Evolutionary conservation across 2,888 invertebrate species (phyloP), one percentile per base, ranked within the genome.

Genomic region (Achlya flavicornis): DNA sequence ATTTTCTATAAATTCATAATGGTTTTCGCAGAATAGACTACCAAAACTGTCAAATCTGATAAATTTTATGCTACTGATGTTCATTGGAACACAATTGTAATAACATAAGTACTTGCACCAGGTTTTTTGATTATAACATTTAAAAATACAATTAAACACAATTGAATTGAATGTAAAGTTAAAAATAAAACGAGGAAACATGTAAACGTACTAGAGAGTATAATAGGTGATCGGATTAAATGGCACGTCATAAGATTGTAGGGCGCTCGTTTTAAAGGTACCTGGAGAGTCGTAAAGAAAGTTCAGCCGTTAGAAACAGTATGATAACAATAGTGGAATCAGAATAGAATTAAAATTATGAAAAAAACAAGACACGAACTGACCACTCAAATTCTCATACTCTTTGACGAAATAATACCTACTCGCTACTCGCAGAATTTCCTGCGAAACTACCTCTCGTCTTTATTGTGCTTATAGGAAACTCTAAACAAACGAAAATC

Each of bases 201-300:
- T 60, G 26, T 26, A 41, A 41, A 41, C 19, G 41, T 26, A 26
- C 26, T 41, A 19, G 16, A 19, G 32, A 43, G 63, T 58, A 57
- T 69, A 65, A 62, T 66, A 64, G 68, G 76, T 74, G 77, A 81
- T 80, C 77, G 78, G 76, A 77, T 76, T 73, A 79, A 81, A 81
- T 68, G 78, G 69, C 70, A 63, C 74, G 64, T 71, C 71, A 71
- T 75, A 71, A 76, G 74, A 75, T 69, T 75, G 72, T 73, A 72
- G 78, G 75, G 72, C 71, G 65, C 72, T 67, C 76, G 71, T 74
- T 78, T 74, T 73, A 81, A 75, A 67, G 74, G 76, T 73, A 74
- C 72, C 80, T 63, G 61, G 78, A 78, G 80, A 76, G 70, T 76
- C 77, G 75, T 80, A 78, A 79, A 77, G 74, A 78, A 78, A 78